These are phyloP conservation scores for Orthosia gothica DNA, from an alignment of 2,888 invertebrate genomes.

Conservation along the genomic window DNA sequence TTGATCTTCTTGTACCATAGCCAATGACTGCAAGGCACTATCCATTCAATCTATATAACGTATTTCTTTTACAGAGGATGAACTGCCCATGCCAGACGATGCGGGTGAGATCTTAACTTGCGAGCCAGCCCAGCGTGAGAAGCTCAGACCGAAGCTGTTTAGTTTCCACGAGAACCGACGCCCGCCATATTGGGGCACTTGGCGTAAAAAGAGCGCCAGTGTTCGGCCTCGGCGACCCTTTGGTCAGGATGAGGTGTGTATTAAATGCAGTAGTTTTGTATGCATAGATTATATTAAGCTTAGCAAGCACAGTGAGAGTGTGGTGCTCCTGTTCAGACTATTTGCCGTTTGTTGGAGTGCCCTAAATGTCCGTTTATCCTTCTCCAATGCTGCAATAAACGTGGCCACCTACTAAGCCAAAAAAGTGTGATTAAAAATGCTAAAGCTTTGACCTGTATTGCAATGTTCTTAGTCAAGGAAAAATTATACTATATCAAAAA, in stretches of 20 bases:
- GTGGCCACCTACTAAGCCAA: too few species aligned
- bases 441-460: too few species aligned
- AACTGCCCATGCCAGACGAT: constrained; percentile 87
- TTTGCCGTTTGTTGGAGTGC: too few species aligned
- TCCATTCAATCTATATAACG: neutral
- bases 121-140: constrained; percentile 89
- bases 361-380: too few species aligned
- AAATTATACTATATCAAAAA: too few species aligned
- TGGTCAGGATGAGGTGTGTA: constrained; percentile 93
- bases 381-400: too few species aligned
- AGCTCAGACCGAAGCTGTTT: constrained; percentile 95
- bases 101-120: constrained; percentile 92
- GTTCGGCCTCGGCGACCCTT: constrained; percentile 95
- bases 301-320: too few species aligned
- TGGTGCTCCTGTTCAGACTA: too few species aligned
- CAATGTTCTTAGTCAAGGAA: too few species aligned
- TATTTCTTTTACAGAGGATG: constrained; percentile 88
- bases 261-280: neutral
- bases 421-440: too few species aligned
- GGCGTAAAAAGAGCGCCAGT: constrained; percentile 94
- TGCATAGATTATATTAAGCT: too few species aligned
- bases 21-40: neutral
- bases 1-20: neutral
- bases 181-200: constrained; percentile 99
- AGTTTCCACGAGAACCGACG: constrained; percentile 98